Evolutionary conservation across 2,888 invertebrate genomes (phyloP), one percentile per base, ranked within the genome.

Genomic region (Drosophila subquinaria): DNA sequence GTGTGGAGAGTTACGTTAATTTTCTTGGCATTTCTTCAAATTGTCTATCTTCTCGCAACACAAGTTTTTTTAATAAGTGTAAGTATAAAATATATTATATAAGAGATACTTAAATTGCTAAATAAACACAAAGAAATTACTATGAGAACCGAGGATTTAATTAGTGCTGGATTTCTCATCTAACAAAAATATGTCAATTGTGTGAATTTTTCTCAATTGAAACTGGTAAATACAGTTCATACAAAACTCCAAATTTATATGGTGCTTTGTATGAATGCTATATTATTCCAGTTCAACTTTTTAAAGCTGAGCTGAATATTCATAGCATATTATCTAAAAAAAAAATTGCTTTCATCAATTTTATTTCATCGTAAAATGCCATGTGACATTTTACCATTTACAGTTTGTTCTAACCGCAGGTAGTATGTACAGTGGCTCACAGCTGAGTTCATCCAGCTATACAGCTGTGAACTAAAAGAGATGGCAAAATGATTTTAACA

Each of bases 11-110:
- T 40, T 56, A 33, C 13, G 9, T 30, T 2, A 76, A 52, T 13
- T 11, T 35, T 15, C 13, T 35, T 1, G 5, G 33, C 10, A 20
- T 27, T 15, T 20, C 59, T n/a, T 23, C 38, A 11, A 65, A 52
- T 50, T 42, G 48, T 4, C 36, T 36, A 35, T 30, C 38, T 23
- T 10, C 53, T 0, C 80, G 90, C 0, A 77, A 92, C 63, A 94
- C 94, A 0, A 94, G 94, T 80, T 96, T 96, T 88, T 96, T 96
- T 86, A 95, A 95, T 81, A 96, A 95, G 94, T 93, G 96, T 96
- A 93, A 94, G 94, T 93, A 35, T 35, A 9, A 6, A 17, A 23
- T 35, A 35, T 15, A 43, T 65, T 51, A 53, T 53, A 45, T 53
- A 55, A 45, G 51, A 27, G 5, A 23, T 56, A 13, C 27, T 17